phyloP scores from a whole-genome alignment of 1,140 invertebrate species.

The Holotrichia oblita region DNA sequence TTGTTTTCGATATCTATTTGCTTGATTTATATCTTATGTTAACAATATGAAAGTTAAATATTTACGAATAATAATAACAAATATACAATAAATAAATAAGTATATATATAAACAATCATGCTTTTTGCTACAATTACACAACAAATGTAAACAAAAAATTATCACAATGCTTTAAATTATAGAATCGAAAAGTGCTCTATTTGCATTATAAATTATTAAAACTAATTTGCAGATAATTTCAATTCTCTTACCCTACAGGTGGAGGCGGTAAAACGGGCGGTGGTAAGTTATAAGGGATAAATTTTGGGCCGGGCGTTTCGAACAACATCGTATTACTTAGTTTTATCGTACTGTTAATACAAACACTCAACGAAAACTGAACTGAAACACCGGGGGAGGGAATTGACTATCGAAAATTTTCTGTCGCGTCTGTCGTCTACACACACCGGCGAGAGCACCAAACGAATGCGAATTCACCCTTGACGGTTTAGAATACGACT shows the following conservation, averaged over 20 bases:
- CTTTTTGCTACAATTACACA: slow-evolving; percentile 1
- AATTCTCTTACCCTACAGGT: slow-evolving; percentile 36
- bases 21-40: background rate
- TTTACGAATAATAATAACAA: background rate
- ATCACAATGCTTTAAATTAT: slow-evolving; percentile 1
- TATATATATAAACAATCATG: background rate
- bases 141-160: background rate
- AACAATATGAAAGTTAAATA: background rate
- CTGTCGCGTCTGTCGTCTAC: slow-evolving; percentile 4
- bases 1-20: background rate
- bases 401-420: background rate
- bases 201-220: background rate
- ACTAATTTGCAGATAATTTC: background rate
- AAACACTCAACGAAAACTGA: slow-evolving; percentile 14
- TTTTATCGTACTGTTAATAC: background rate
- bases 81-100: slow-evolving; percentile 10
- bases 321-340: slow-evolving; percentile 19
- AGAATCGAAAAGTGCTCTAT: background rate
- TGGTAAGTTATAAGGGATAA: slow-evolving; percentile 37
- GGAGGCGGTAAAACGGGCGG: slow-evolving; percentile 36
- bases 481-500: slow-evolving; percentile 35
- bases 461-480: slow-evolving; percentile 30
- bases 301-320: slow-evolving; percentile 33
- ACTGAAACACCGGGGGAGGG: background rate
- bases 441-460: background rate